Percentiles rank a stretch among this genome's conserved stretches.
These are phyloP conservation scores for Galeopterus variegatus DNA, from an alignment of 2,113 vertebrate species.

Conservation along the genomic window DNA sequence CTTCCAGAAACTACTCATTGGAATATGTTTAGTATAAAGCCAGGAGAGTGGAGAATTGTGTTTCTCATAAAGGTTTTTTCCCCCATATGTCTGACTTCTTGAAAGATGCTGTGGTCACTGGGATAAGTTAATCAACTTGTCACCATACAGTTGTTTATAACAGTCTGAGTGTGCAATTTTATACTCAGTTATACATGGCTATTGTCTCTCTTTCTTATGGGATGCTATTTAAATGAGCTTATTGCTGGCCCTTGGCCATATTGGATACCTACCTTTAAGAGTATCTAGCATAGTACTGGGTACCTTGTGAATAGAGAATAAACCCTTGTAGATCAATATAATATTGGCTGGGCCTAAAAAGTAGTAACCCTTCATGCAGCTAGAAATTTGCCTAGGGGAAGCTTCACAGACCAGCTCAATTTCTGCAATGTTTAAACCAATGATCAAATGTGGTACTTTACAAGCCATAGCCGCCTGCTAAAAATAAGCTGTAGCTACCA, in stretches of 20 bases:
- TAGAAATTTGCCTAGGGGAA: not conserved
- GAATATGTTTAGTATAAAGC: slow-evolving; percentile 7
- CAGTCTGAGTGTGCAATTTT: not conserved
- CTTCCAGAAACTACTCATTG: not conserved
- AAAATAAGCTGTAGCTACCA: not conserved
- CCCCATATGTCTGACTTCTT: not conserved
- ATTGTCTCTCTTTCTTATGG: not conserved
- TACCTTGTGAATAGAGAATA: not conserved
- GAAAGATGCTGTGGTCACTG: not conserved
- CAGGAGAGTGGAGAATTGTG: not conserved
- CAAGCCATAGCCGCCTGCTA: rapidly evolving
- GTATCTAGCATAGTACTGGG: not conserved
- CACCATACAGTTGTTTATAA: not conserved
- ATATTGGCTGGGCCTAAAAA: not conserved
- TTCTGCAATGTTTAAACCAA: slow-evolving; percentile 3
- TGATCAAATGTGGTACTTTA: not conserved
- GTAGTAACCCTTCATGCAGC: not conserved
- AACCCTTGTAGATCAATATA: not conserved
- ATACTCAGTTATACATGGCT: not conserved
- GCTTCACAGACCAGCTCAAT: not conserved
- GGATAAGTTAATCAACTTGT: not conserved
- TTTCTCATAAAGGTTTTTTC: not conserved
- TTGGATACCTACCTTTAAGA: not conserved
- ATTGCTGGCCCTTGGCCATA: not conserved
- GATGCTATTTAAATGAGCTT: not conserved